Percentiles rank a stretch among this genome's conserved stretches.
Conservation (phyloP, 2,888 invertebrate genomes). For the Lasioglossum oenotherae region DNA sequence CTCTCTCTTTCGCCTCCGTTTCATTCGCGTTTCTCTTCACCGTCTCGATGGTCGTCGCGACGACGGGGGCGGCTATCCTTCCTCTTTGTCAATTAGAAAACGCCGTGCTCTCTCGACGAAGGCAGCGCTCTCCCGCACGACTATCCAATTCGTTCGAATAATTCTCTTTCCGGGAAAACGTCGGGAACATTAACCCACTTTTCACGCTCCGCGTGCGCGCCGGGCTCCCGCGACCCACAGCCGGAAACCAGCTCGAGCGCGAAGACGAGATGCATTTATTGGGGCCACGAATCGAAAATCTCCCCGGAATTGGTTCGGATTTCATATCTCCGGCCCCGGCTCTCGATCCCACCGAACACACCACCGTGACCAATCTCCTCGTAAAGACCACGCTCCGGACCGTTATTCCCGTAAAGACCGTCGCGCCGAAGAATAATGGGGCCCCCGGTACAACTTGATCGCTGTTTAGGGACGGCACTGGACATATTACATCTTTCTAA, state of each 20-base stretch:
- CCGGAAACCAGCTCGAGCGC: constrained; percentile 34
- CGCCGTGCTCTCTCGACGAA: neutral
- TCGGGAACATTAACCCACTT: constrained; percentile 47
- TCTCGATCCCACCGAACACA: constrained; percentile 45
- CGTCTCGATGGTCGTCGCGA: neutral
- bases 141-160: constrained; percentile 31
- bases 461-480: neutral
- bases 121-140: neutral
- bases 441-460: neutral
- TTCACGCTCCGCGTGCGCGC: constrained; percentile 16
- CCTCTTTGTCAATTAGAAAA: constrained; percentile 36
- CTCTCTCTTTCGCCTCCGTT: neutral
- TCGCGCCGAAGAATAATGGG: constrained; percentile 66
- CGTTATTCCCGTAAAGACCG: constrained; percentile 60
- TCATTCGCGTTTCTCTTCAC: neutral
- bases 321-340: constrained; percentile 62
- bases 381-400: constrained; percentile 57
- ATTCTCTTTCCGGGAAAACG: constrained; percentile 31
- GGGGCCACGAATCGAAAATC: constrained; percentile 58
- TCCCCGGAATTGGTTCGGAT: constrained; percentile 54
- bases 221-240: constrained; percentile 35
- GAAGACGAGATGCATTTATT: constrained; percentile 59
- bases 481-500: neutral
- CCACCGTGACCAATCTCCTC: constrained; percentile 60
- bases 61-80: neutral